A percentile compares a stretch with the other conserved stretches of the same genome.
Conservation (phyloP, 2,888 invertebrate genomes). For the Panzeria rudis region DNA sequence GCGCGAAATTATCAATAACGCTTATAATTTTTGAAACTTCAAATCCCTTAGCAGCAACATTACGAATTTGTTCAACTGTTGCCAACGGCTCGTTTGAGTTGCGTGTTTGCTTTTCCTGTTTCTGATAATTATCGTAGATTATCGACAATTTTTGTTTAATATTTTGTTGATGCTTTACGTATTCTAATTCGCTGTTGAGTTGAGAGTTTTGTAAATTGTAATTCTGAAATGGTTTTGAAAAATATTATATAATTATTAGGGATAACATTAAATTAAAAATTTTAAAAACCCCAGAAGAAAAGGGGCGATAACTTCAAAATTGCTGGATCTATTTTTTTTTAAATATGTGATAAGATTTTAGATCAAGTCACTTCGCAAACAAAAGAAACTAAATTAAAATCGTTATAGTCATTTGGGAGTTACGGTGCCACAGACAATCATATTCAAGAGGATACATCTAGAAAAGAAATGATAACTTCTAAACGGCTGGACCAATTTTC, state of each 20-base stretch:
- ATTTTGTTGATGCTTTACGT: slow-evolving; percentile 87
- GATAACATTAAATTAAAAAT: too few relatives aligned
- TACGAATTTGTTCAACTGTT: slow-evolving; percentile 84
- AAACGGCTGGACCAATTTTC: too few relatives aligned
- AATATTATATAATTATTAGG: neutral
- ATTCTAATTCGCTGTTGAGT: slow-evolving; percentile 88
- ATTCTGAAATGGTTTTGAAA: slow-evolving; percentile 84
- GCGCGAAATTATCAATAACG: slow-evolving; percentile 86
- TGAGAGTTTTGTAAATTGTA: slow-evolving; percentile 87
- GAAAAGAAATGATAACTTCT: too few relatives aligned
- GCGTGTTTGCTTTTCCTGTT: slow-evolving; percentile 74
- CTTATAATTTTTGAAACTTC: slow-evolving; percentile 87
- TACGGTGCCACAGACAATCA: too few relatives aligned
- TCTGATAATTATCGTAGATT: slow-evolving; percentile 80
- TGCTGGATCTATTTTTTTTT: too few relatives aligned
- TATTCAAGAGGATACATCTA: too few relatives aligned
- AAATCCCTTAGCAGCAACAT: slow-evolving; percentile 86
- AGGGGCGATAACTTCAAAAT: too few relatives aligned
- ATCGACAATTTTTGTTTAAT: slow-evolving; percentile 79
- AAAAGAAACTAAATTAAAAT: too few relatives aligned
- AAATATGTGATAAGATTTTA: too few relatives aligned
- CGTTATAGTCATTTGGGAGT: too few relatives aligned
- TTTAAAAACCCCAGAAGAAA: too few relatives aligned
- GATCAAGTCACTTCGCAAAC: too few relatives aligned
- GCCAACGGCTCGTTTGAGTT: slow-evolving; percentile 73